Evolutionary conservation across 2,888 invertebrate species (phyloP), one percentile per base, ranked within the genome.

Genomic region (Plemyria rubiginata): DNA sequence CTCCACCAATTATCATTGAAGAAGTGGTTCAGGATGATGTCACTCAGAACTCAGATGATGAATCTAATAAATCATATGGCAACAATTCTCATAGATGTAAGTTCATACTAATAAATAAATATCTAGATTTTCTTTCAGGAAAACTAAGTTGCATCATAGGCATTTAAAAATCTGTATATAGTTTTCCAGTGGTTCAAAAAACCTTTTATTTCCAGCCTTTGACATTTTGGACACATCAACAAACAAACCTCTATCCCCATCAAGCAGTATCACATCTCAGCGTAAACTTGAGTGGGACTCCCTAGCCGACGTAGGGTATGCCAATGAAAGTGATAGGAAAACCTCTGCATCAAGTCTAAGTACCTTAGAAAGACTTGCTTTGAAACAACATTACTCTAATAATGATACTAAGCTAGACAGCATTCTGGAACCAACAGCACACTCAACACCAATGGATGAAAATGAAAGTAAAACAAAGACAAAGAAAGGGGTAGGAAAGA

Each of bases 271-370:
- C 0, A 94, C 96, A 54, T 96, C 96, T 0, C 95, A 95, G 76
- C 94, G 95, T 55, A 96, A 95, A 67, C 87, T 97, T 2, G 97
- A 97, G 88, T 97, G 97, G 97, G 97, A 97, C 81, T 97, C 96
- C 41, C 94, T 97, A 28, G 97, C 96, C 0, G 97, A 97, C 88
- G 96, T 97, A 49, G 97, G 97, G 0, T 97, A 97, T 83, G 94
- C 87, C 36, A 94, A 95, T 72, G 93, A 94, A 68, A 92, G 91
- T 76, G 93, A 93, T 13, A 87, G 91, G 29, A 94, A 94, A 68
- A 87, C 87, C 28, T 88, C 91, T 8, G 87, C 84, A 4, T 90
- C 91, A 11, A 86, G 87, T 63, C 80, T 95, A 13, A 94, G 95
- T 72, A 95, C 95, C 2, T 85, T 95, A 70, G 95, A 95, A 80